Evolutionary conservation across 1,140 invertebrate genomes (phyloP), one percentile per base, ranked within the genome.

Genomic region (Harlomillsia oculata): DNA sequence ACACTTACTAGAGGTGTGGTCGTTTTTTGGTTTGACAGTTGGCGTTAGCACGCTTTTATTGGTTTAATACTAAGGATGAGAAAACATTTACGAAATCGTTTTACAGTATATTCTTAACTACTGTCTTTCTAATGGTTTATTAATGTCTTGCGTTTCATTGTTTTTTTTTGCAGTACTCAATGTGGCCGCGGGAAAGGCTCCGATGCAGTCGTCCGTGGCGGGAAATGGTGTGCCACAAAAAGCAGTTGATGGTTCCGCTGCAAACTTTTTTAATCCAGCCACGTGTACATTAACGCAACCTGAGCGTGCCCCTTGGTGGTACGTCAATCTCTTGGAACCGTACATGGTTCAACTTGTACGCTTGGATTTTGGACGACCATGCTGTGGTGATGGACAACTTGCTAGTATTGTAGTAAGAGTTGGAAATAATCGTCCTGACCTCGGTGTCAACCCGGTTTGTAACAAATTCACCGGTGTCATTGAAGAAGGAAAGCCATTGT

Each of bases 271-370:
- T 74, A 88, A 76, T 57, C 69, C 80, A 0, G 84, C 87, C 48
- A 94, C 89, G 1, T 95, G 91, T 70, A 90, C 88, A 1, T 73
- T 89, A 28, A 94, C 90, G 0, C 85, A 83, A 70, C 71, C 79
- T 0, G 90, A 94, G 71, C 71, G 79, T 4, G 77, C 80, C 13
- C 90, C 91, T 6, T 94, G 90, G 90, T 95, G 90, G 89, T 94
- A 94, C 72, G 90, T 95, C 62, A 95, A 95, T 71, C 77, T 95
- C 1, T 75, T 95, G 25, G 91, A 95, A 67, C 90, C 90, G 0
- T 94, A 94, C 70, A 91, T 94, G 87, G 89, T 95, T 32, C 89
- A 95, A 70, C 76, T 94, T 40, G 90, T 95, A 9, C 74, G 91
- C 34, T 73, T 95, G 37, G 91, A 94, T 74, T 94, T 94, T 70